Evolutionary conservation across 1,140 invertebrate genomes (phyloP).

Genomic region (Scylla paramamosain): DNA sequence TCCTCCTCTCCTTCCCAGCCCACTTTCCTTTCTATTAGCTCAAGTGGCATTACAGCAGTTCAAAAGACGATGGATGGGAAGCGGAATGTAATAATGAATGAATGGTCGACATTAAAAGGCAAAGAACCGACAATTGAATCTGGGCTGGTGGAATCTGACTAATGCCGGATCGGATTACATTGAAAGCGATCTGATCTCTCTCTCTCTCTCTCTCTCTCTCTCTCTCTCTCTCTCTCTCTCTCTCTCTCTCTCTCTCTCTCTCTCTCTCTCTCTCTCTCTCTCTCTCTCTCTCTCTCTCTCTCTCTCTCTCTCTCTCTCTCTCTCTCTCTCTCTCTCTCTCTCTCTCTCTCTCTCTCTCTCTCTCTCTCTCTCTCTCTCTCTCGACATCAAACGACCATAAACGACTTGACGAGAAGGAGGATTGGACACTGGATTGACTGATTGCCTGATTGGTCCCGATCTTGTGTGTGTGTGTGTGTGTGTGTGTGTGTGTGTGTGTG

Average conservation of each 20-base stretch:
- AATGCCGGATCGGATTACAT: background rate
- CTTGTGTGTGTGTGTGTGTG: too few species aligned
- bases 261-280: background rate
- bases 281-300: background rate
- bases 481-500: too few species aligned
- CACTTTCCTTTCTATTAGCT: background rate
- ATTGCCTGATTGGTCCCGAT: too few species aligned
- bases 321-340: slow-evolving; percentile 7
- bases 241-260: background rate
- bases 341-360: background rate
- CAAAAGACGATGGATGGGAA: background rate
- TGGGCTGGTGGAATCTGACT: background rate
- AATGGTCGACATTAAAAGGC: background rate
- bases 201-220: background rate
- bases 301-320: background rate
- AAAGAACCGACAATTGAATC: background rate
- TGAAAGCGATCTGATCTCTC: background rate
- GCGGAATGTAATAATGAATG: background rate
- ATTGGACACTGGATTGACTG: too few species aligned
- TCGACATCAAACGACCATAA: too few species aligned
- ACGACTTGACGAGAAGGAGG: too few species aligned
- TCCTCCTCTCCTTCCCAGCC: background rate
- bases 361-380: too few species aligned
- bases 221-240: background rate
- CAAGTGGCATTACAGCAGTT: background rate